Evolutionary conservation across 2,888 invertebrate species (phyloP).

Genomic region (Coelogynopora nodosa): DNA sequence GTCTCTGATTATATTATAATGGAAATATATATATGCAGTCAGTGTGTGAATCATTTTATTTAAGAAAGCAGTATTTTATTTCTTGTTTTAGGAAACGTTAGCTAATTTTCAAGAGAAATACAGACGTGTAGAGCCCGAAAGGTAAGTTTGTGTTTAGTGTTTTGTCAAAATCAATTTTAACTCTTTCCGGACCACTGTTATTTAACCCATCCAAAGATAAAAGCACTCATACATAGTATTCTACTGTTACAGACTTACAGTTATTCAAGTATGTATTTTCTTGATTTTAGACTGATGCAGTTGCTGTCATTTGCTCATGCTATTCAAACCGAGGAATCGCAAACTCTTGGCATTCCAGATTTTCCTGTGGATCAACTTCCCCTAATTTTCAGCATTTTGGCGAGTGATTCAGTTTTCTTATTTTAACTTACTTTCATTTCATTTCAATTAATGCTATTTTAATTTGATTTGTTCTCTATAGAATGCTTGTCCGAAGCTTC

Average conservation of each 20-base stretch:
- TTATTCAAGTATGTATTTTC: too few species aligned
- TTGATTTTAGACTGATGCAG: slow-evolving; percentile 66
- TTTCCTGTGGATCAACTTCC: slow-evolving; percentile 80
- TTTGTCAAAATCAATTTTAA: too few species aligned
- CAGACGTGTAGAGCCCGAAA: not conserved
- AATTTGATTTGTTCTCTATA: too few species aligned
- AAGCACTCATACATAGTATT: too few species aligned
- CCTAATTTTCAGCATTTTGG: slow-evolving; percentile 70
- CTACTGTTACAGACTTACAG: too few species aligned
- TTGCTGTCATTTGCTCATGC: slow-evolving; percentile 76
- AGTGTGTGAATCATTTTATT: not conserved
- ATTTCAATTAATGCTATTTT: not conserved
- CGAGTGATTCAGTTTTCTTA: too few species aligned
- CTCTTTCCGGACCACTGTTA: too few species aligned
- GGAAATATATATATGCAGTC: not conserved
- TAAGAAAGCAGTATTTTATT: slow-evolving; percentile 11
- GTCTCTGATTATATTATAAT: too few species aligned
- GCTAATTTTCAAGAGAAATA: slow-evolving; percentile 22
- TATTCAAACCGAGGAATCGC: slow-evolving; percentile 73
- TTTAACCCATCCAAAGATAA: too few species aligned
- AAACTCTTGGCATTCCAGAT: slow-evolving; percentile 74
- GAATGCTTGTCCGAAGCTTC: not conserved
- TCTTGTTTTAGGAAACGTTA: not conserved
- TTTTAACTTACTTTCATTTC: too few species aligned
- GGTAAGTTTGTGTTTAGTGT: too few species aligned